Evolutionary conservation across 2,113 vertebrate species (phyloP).

Genomic region (Channa argus): DNA sequence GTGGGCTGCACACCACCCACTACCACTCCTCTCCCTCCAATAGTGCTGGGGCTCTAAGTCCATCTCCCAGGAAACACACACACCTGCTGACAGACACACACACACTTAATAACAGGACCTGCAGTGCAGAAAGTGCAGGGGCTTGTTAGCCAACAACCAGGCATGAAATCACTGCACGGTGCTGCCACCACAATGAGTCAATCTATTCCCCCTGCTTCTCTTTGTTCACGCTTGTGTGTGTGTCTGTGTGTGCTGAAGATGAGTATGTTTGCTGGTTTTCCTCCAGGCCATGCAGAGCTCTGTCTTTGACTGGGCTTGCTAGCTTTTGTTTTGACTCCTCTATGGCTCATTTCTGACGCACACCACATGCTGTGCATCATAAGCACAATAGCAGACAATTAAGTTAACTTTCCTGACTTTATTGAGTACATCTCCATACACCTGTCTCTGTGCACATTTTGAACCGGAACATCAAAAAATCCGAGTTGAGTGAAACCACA

Average conservation of each 20-base stretch:
- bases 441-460: slow-evolving; percentile 28
- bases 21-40: slow-evolving; percentile 27
- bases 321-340: slow-evolving; percentile 70
- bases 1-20: slow-evolving; percentile 26
- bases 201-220: slow-evolving; percentile 72
- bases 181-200: slow-evolving; percentile 77
- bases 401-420: slow-evolving; percentile 64
- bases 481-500: neutral
- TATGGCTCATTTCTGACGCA: slow-evolving; percentile 59
- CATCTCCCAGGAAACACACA: slow-evolving; percentile 61
- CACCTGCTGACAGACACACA: slow-evolving; percentile 35
- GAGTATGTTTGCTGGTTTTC: slow-evolving; percentile 63
- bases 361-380: slow-evolving; percentile 69
- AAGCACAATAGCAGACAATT: slow-evolving; percentile 71
- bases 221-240: slow-evolving; percentile 56
- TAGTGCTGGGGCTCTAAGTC: slow-evolving; percentile 49
- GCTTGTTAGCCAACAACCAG: slow-evolving; percentile 79
- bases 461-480: slow-evolving; percentile 1
- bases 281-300: slow-evolving; percentile 70
- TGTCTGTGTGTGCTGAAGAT: slow-evolving; percentile 24
- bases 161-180: slow-evolving; percentile 75
- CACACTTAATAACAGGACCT: slow-evolving; percentile 62
- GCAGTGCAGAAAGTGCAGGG: slow-evolving; percentile 69
- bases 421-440: slow-evolving; percentile 34
- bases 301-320: slow-evolving; percentile 64